Percentiles rank a stretch among this genome's conserved stretches.
These are phyloP conservation scores for Conomelus anceps DNA, from an alignment of 2,888 invertebrate genomes.

Conservation along the genomic window DNA sequence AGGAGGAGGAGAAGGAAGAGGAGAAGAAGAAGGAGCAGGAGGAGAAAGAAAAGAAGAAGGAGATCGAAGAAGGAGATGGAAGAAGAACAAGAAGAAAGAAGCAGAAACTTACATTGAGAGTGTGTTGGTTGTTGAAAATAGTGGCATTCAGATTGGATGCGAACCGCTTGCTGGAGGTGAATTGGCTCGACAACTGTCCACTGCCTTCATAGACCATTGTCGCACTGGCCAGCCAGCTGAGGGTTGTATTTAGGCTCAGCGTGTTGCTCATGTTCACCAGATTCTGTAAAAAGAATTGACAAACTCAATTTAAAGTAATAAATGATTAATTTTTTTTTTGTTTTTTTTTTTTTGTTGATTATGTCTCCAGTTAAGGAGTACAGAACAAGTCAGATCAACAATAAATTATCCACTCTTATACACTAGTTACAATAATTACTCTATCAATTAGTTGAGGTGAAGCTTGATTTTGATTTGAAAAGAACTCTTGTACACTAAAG, in stretches of 20 bases:
- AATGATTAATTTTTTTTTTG: no score
- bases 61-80: not conserved
- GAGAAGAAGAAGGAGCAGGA: not conserved
- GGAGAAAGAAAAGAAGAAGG: not conserved
- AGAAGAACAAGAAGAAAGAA: not conserved
- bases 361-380: no score
- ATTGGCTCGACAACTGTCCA: not conserved
- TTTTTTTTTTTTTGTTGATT: no score
- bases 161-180: not conserved
- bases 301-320: no score
- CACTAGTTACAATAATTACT: no score
- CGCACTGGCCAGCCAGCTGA: not conserved
- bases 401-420: no score
- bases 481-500: no score
- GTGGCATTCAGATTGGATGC: not conserved
- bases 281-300: not conserved
- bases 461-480: no score
- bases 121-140: not conserved
- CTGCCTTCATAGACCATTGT: not conserved
- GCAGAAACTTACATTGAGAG: not conserved
- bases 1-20: not conserved
- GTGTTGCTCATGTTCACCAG: not conserved
- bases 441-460: no score
- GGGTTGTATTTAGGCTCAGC: not conserved
- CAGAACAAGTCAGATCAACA: no score